Evolutionary conservation across 1,140 invertebrate genomes (phyloP).

Genomic region (Heliothis subflexa): DNA sequence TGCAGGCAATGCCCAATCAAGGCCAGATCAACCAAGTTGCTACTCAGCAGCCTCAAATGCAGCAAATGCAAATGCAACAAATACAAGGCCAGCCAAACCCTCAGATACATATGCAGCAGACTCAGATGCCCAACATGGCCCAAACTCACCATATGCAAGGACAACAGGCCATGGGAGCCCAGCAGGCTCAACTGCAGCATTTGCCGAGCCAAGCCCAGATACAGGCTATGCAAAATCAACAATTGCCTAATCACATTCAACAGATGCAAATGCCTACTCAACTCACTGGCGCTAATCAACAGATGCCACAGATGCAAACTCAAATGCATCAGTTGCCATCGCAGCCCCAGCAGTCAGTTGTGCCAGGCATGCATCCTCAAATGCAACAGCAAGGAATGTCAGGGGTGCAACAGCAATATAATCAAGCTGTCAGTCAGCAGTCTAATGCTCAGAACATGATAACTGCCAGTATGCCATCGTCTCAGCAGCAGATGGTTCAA

Average conservation of each 20-base stretch:
- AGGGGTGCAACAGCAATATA: constrained; percentile 80
- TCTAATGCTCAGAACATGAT: constrained; percentile 82
- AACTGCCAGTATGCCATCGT: constrained; percentile 75
- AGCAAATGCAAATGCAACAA: constrained; percentile 85
- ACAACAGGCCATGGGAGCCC: constrained; percentile 76
- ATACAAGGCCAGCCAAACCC: constrained; percentile 83
- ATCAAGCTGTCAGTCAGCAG: constrained; percentile 81
- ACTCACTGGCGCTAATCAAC: constrained; percentile 77
- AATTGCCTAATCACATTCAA: constrained; percentile 84
- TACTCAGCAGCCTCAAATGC: constrained; percentile 83
- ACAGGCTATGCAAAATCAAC: constrained; percentile 84
- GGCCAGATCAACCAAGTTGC: constrained; percentile 80
- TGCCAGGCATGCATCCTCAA: constrained; percentile 82
- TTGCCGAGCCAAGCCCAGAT: constrained; percentile 84
- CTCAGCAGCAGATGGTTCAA: constrained; percentile 82
- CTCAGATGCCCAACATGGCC: constrained; percentile 79
- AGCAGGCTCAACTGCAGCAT: constrained; percentile 84
- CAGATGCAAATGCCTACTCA: constrained; percentile 84
- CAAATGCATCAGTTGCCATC: constrained; percentile 81
- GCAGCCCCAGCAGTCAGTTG: constrained; percentile 81
- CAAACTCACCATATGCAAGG: constrained; percentile 76
- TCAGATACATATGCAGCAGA: constrained; percentile 82
- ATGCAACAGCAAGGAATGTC: constrained; percentile 82
- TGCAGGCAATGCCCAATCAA: constrained; percentile 83
- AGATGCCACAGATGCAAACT: constrained; percentile 83